These are phyloP conservation scores for Dryomyza anilis DNA, from an alignment of 2,888 invertebrate genomes.

Conservation along the genomic window DNA sequence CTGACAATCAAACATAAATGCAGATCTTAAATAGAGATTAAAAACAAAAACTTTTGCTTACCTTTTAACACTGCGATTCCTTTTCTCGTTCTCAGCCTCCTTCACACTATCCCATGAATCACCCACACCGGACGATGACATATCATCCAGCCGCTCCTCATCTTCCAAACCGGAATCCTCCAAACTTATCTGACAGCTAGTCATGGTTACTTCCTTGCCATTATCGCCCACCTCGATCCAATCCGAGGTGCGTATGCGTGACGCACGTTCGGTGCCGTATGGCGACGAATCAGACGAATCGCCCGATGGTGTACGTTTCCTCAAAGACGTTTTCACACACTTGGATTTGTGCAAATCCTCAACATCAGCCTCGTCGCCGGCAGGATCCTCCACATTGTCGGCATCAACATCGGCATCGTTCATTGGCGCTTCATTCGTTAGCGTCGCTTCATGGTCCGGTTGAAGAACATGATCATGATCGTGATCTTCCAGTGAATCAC, in stretches of 20 bases:
- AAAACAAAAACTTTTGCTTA: conserved; percentile 46
- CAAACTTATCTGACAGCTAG: conserved; percentile 66
- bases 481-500: conserved; percentile 47
- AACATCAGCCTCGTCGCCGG: conserved; percentile 41
- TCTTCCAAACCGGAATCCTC: conserved; percentile 63
- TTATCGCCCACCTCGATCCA: conserved; percentile 66
- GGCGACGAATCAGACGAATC: conserved; percentile 61
- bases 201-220: conserved; percentile 64
- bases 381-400: conserved; percentile 52
- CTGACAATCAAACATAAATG: too few relatives aligned
- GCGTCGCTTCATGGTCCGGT: too few relatives aligned
- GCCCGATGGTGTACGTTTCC: conserved; percentile 58
- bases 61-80: conserved; percentile 53
- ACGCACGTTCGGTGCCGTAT: conserved; percentile 58
- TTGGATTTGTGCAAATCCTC: conserved; percentile 46
- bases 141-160: conserved; percentile 61
- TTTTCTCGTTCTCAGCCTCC: conserved; percentile 56
- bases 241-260: conserved; percentile 62
- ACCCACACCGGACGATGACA: conserved; percentile 61
- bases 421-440: background rate
- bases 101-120: conserved; percentile 62
- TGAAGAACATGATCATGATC: conserved; percentile 39
- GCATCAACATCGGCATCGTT: conserved; percentile 46
- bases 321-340: conserved; percentile 33
- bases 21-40: too few relatives aligned